Evolutionary conservation across 2,113 vertebrate genomes (phyloP), one percentile per base, ranked within the genome.

Genomic region (Gadus chalcogrammus): DNA sequence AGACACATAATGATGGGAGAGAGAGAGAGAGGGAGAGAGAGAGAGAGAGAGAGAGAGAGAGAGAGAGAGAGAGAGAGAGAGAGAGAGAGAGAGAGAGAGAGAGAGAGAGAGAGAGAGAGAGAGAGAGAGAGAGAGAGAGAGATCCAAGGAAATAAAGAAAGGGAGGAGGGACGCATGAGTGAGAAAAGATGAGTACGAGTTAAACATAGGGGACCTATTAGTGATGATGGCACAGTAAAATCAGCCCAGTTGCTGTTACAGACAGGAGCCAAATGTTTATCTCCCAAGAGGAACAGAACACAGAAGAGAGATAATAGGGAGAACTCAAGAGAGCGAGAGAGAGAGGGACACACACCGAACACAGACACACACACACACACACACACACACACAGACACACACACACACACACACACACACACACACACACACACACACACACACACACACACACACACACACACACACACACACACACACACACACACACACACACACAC

Each of bases 41-140:
- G 13, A 64, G 15, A 68, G 71, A 75, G 35, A n/a, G n/a, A n/a
- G n/a, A n/a, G n/a, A n/a, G n/a, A n/a, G 20, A 42, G 31, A 38
- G 31, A 65, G 31, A 42, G 35, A 65, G 13, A 64, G 12, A 68
- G 69, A 75, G 55, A 79, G 75, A 80, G 72, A 78, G 9, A 60
- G 74, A 59, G n/a, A 61, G 35, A 73, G 74, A 73, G 55, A 73
- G 73, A 58, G 55, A 58, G 5, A n/a, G 55, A n/a, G 7, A 6
- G 24, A 53, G 27, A 15, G 55, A n/a, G 38, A 13, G 64, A 18
- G 38, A 12, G 64, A 48, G 17, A 18, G 38, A 18, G 18, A 52
- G 64, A 20, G 64, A 52, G 64, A 6, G 38, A 66, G 38, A 8
- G 18, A 48, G 38, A 9, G 2, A 52, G n/a, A 52, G 18, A 18